Base-by-base conservation (phyloP, 2,113 vertebrate species). In the Gallinago media region DNA sequence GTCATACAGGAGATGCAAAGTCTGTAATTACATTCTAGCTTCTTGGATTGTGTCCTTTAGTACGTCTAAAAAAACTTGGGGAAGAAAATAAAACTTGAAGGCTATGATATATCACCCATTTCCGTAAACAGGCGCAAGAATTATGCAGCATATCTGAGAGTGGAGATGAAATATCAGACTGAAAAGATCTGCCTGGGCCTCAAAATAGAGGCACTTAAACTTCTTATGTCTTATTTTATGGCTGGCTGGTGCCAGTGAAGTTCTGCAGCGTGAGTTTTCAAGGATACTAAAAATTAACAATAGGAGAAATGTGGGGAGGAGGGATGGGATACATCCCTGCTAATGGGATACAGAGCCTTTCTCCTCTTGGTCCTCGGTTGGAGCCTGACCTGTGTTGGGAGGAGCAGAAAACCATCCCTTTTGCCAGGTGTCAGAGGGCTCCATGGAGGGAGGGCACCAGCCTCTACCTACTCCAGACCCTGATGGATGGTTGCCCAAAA, bases 11-110 rank as follows among this genome's bases (percentile, higher is more conserved):
- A 97, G 95, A 97, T 86, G 96, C 72, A 96, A 96, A 96, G 91
- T 98, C 95, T 98, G 65, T 98, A 98, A 98, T 98, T 98, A 98
- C 88, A 85, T 94, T 96, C 93, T 90, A 94, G 90, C 68, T 96
- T 96, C 91, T 94, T 92, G 73, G 96, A 97, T 96, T 93, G 71
- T 94, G 94, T 97, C 98, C 98, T 97, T 92, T 83, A 78, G 73
- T 74, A 94, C 61, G 89, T 88, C 88, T 96, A 81, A 95, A 92
- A 92, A 97, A 96, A 95, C 74, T 97, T 92, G 32, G 78, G 97
- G 91, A 85, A 95, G 65, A 88, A 97, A 97, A 97, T 96, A 96
- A 97, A 97, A 97, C 59, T 91, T 95, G 93, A 94, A 85, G 50
- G 38, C 54, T 91, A 88, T 78, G 80, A 94, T 95, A 96, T 70